These are phyloP conservation scores for Geococcyx californianus DNA, from an alignment of 2,113 vertebrate genomes.

Conservation along the genomic window DNA sequence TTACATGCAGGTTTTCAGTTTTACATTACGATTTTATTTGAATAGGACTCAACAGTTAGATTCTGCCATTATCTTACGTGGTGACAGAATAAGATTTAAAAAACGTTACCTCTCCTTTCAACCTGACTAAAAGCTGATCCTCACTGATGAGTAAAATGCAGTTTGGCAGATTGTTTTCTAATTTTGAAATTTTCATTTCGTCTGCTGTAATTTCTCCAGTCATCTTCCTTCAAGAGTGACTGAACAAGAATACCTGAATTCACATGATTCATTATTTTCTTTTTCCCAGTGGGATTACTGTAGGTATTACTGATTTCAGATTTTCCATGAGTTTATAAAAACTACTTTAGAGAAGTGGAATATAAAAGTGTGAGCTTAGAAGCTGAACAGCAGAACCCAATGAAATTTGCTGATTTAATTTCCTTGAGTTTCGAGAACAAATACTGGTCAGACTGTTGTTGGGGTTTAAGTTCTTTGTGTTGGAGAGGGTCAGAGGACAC, in stretches of 20 bases:
- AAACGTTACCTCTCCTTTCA: not conserved
- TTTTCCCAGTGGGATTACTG: not conserved
- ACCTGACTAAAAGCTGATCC: not conserved
- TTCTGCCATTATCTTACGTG: not conserved
- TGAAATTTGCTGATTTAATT: constrained; percentile 17
- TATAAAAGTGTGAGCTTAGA: not conserved
- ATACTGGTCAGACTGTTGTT: not conserved
- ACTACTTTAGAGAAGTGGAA: not conserved
- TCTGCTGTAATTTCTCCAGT: not conserved
- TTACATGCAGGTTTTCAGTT: not conserved
- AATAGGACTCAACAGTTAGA: not conserved
- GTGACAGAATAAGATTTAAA: not conserved
- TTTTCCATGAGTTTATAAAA: not conserved
- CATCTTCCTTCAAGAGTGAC: not conserved
- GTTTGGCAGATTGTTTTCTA: not conserved
- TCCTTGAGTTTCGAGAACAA: not conserved
- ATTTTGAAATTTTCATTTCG: not conserved
- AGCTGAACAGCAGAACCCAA: not conserved
- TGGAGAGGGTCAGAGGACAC: not conserved
- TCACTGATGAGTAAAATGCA: not conserved
- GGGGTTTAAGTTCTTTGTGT: not conserved
- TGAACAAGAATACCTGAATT: not conserved
- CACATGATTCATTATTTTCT: not conserved
- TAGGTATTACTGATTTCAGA: not conserved
- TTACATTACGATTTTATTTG: not conserved